phyloP scores from a whole-genome alignment of 2,888 invertebrate genomes.

The Orchesella flavescens region DNA sequence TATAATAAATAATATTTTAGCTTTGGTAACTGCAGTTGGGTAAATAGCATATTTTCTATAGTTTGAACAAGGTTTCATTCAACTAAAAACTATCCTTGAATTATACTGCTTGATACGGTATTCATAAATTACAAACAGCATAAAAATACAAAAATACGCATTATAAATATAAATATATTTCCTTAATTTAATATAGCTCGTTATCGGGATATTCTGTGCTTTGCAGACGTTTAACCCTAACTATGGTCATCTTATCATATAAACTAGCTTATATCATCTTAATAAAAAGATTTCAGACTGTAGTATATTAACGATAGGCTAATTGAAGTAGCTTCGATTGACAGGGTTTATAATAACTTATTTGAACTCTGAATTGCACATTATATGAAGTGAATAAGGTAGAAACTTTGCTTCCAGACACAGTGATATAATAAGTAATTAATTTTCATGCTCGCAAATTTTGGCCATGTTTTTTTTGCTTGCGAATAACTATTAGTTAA shows the following conservation, averaged over 20 bases:
- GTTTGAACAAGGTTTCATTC: slow-evolving; percentile 35
- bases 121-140: slow-evolving; percentile 6
- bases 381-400: background rate
- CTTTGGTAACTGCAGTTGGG: slow-evolving; percentile 53
- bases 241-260: too few species aligned
- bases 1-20: background rate
- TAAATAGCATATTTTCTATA: slow-evolving; percentile 9
- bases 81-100: slow-evolving; percentile 7
- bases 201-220: background rate
- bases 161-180: background rate
- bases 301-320: too few species aligned
- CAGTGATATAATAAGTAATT: too few species aligned
- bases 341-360: background rate
- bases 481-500: too few species aligned
- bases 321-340: too few species aligned
- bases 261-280: too few species aligned
- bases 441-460: too few species aligned
- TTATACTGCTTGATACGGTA: background rate
- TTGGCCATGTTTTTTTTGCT: too few species aligned
- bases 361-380: slow-evolving; percentile 63
- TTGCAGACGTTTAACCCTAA: too few species aligned
- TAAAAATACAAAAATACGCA: too few species aligned
- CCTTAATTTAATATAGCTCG: slow-evolving; percentile 46
- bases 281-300: too few species aligned
- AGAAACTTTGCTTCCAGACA: too few species aligned